Conservation (phyloP, 2,888 invertebrate genomes). For the Portevinia maculata region DNA sequence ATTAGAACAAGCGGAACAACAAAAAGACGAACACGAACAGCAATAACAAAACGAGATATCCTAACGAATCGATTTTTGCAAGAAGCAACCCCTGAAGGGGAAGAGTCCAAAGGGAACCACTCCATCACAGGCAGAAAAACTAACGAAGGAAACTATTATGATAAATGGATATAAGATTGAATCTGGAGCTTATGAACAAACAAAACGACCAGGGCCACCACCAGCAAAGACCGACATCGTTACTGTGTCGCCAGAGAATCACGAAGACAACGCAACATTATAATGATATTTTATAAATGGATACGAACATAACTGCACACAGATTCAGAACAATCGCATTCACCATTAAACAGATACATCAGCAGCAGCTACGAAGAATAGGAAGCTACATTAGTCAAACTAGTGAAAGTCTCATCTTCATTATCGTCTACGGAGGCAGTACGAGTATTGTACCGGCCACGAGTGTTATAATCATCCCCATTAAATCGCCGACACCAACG, state of each 20-base stretch:
- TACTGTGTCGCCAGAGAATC: constrained; percentile 47
- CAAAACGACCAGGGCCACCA: constrained; percentile 35
- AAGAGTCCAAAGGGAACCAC: constrained; percentile 6
- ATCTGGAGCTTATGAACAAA: constrained; percentile 54
- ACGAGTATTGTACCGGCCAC: constrained; percentile 46
- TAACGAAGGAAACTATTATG: constrained; percentile 57
- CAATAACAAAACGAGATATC: not conserved
- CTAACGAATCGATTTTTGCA: constrained; percentile 59
- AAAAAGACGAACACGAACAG: constrained; percentile 14
- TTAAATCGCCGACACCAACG: constrained; percentile 75
- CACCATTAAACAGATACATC: constrained; percentile 51
- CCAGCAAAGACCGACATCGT: constrained; percentile 34
- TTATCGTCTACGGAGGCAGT: constrained; percentile 47
- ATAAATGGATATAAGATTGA: constrained; percentile 71
- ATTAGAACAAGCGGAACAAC: constrained; percentile 67
- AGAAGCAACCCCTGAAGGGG: not conserved
- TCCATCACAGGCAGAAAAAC: constrained; percentile 22
- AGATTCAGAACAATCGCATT: constrained; percentile 64
- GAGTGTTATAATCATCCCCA: constrained; percentile 58
- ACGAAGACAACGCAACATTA: constrained; percentile 48
- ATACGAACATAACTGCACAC: constrained; percentile 62
- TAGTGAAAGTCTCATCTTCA: constrained; percentile 60
- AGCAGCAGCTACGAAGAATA: constrained; percentile 5
- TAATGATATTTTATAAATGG: constrained; percentile 73
- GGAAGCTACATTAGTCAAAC: constrained; percentile 54